Conservation (phyloP, 2,888 invertebrate species). For the Amblyteles armatorius region DNA sequence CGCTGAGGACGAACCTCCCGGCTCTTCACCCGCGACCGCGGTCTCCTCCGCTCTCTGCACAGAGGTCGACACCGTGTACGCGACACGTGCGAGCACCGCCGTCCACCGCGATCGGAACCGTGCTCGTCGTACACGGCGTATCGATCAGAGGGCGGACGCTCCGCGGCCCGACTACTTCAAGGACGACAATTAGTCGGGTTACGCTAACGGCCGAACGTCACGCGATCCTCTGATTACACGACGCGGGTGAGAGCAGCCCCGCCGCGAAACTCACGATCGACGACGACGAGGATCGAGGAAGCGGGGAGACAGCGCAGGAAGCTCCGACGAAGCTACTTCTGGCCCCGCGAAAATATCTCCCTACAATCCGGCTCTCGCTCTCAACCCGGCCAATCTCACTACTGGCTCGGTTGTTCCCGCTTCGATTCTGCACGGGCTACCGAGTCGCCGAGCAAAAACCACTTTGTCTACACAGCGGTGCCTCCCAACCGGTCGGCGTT, state of each 20-base stretch:
- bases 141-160: slow-evolving; percentile 58
- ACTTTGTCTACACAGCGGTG: slow-evolving; percentile 45
- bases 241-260: slow-evolving; percentile 64
- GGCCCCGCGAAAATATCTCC: slow-evolving; percentile 42
- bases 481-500: slow-evolving; percentile 48
- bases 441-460: slow-evolving; percentile 39
- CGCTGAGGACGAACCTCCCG: slow-evolving; percentile 50
- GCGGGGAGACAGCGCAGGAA: slow-evolving; percentile 20
- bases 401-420: slow-evolving; percentile 1
- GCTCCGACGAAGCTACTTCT: slow-evolving; percentile 44
- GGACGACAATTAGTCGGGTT: slow-evolving; percentile 74
- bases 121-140: slow-evolving; percentile 33
- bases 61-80: not conserved
- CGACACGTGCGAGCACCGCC: not conserved
- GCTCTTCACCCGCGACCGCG: slow-evolving; percentile 67
- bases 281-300: slow-evolving; percentile 56
- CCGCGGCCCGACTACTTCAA: slow-evolving; percentile 63
- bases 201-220: slow-evolving; percentile 70
- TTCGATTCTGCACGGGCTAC: slow-evolving; percentile 17
- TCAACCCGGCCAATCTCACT: not conserved
- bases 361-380: slow-evolving; percentile 18
- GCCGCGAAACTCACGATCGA: slow-evolving; percentile 67
- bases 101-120: slow-evolving; percentile 17
- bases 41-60: slow-evolving; percentile 77
- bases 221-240: slow-evolving; percentile 73